Percentiles rank a stretch among this genome's conserved stretches.
These are phyloP conservation scores for Otis tarda DNA, from an alignment of 2,113 vertebrate species.

Conservation along the genomic window DNA sequence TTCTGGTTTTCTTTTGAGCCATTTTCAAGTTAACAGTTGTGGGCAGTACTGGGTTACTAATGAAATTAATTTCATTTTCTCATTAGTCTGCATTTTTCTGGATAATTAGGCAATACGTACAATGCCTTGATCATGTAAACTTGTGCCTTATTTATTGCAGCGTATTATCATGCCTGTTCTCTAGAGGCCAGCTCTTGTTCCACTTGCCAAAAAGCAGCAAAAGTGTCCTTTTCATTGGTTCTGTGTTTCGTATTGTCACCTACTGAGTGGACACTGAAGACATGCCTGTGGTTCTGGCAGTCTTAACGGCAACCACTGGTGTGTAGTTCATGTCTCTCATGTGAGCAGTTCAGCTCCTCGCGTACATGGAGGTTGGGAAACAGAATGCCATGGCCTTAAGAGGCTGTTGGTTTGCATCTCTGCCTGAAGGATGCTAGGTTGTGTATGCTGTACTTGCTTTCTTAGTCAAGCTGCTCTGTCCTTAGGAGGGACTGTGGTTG, in stretches of 20 bases:
- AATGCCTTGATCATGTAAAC: background rate
- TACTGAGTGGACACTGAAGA: background rate
- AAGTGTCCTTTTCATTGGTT: background rate
- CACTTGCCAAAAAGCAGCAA: background rate
- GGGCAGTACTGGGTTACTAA: background rate
- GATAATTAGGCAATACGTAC: background rate
- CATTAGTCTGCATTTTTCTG: background rate
- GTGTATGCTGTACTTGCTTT: background rate
- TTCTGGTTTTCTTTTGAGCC: background rate
- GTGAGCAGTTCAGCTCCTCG: background rate
- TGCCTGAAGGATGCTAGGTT: background rate
- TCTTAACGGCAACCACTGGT: background rate
- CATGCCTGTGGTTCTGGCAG: background rate
- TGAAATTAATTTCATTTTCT: background rate
- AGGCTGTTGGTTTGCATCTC: background rate
- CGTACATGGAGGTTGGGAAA: background rate
- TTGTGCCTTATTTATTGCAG: background rate
- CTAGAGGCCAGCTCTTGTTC: background rate
- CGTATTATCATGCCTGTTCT: background rate
- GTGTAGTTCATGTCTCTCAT: background rate
- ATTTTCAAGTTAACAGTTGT: background rate
- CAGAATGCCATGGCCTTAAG: background rate
- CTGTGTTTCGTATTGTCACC: background rate
- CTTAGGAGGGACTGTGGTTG: background rate
- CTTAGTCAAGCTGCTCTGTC: background rate